Evolutionary conservation across 2,888 invertebrate genomes (phyloP), one percentile per base, ranked within the genome.

Genomic region (Pristionchus maxplancki): DNA sequence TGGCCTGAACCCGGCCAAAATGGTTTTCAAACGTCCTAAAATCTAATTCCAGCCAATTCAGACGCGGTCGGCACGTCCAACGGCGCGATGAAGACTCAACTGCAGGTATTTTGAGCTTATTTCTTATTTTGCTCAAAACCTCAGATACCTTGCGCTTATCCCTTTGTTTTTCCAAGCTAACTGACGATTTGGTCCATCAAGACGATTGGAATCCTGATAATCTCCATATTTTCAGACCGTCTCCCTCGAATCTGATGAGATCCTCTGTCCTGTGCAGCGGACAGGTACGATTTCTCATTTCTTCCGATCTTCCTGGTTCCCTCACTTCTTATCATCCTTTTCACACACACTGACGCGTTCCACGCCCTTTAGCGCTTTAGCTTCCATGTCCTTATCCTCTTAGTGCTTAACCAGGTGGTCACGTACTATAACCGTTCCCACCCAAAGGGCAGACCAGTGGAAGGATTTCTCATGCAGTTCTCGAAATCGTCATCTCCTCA

Each of bases 231-330:
- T 53, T 34, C 85, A 85, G 85, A 64, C 85, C n/a, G 85, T 85
- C 9, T 85, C 85, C 11, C 85, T 85, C 64, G 85, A 85, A 40
- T 64, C 85, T 2, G 85, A 85, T 31, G 85, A 85, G 15, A 85
- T 85, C 28, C 44, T 85, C 28, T 85, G 85, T 17, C 64, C 85
- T 11, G 82, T 83, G 15, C 82, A 83, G 53, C 31, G 82, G 13
- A 53, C 53, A 53, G 82, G 82, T 83, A n/a, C 3, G 40, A 4
- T 4, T 44, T 78, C 2, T 44, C 5, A 6, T 13, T 31, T 71
- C 34, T 5, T 34, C 17, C 2, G 50, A 71, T 34, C 28, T 37
- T 71, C 28, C 62, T 71, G 28, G 24, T 71, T 71, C 15, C 13
- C 28, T 17, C 11, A 37, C n/a, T 34, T 34, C n/a, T n/a, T n/a